These are phyloP conservation scores for Cantharis flavilabris DNA, from an alignment of 2,888 invertebrate genomes.

Conservation along the genomic window DNA sequence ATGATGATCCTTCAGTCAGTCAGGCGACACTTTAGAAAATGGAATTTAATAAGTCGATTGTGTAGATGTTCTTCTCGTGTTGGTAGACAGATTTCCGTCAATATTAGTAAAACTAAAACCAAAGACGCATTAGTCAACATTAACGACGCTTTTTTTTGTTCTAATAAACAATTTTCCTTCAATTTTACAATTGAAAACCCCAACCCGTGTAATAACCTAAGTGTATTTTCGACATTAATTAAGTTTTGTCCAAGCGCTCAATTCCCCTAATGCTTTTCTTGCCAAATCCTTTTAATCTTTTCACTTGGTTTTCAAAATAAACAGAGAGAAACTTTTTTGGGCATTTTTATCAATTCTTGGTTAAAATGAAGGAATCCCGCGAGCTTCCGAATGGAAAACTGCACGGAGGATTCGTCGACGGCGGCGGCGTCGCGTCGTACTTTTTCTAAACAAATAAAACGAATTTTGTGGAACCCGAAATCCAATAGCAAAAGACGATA, in stretches of 20 bases:
- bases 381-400: slow-evolving; percentile 13
- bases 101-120: slow-evolving; percentile 10
- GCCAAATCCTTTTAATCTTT: slow-evolving; percentile 22
- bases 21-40: slow-evolving; percentile 13
- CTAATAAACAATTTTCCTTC: slow-evolving; percentile 8
- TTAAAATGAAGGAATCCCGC: background rate
- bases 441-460: slow-evolving; percentile 19
- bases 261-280: slow-evolving; percentile 25
- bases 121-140: slow-evolving; percentile 7
- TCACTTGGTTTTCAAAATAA: slow-evolving; percentile 6
- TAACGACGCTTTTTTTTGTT: slow-evolving; percentile 4
- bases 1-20: slow-evolving; percentile 26
- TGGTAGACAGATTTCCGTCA: slow-evolving; percentile 1
- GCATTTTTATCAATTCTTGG: background rate
- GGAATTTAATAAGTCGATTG: slow-evolving; percentile 26
- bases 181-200: background rate
- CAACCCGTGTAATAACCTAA: slow-evolving; percentile 6
- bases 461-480: slow-evolving; percentile 24
- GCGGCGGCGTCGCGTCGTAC: slow-evolving; percentile 4
- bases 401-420: slow-evolving; percentile 10
- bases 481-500: slow-evolving; percentile 26
- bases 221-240: slow-evolving; percentile 25
- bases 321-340: background rate
- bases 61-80: background rate
- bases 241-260: slow-evolving; percentile 19